These are phyloP conservation scores for Drosophila micromelanica DNA, from an alignment of 1,140 invertebrate genomes.

Conservation along the genomic window DNA sequence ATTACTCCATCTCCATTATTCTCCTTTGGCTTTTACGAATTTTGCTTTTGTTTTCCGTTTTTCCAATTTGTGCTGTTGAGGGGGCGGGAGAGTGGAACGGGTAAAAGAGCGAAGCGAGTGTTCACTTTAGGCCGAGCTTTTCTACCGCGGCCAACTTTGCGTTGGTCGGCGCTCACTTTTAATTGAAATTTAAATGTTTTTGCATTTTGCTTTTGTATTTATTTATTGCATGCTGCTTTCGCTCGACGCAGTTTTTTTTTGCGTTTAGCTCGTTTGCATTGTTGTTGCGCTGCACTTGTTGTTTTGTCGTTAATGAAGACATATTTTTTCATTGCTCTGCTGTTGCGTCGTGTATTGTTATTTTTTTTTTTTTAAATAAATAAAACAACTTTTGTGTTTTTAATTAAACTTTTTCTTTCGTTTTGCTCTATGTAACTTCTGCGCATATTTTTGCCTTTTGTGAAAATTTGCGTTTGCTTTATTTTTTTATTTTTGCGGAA, in stretches of 20 bases:
- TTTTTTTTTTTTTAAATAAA: conserved; percentile 68
- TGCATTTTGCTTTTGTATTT: conserved; percentile 73
- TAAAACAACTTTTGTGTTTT: conserved; percentile 83
- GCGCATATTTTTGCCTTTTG: conserved; percentile 28
- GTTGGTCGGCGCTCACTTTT: conserved; percentile 47
- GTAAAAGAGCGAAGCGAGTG: conserved; percentile 12
- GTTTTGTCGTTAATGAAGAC: conserved; percentile 77
- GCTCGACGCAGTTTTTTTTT: conserved; percentile 36
- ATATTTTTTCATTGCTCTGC: conserved; percentile 75
- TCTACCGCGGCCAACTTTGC: conserved; percentile 40
- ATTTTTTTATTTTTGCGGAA: conserved; percentile 60
- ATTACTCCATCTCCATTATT: conserved; percentile 58
- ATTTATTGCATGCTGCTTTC: conserved; percentile 64
- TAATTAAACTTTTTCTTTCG: conserved; percentile 77
- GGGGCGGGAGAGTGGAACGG: not conserved
- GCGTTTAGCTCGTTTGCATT: conserved; percentile 52
- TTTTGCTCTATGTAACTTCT: conserved; percentile 45
- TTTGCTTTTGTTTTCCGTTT: conserved; percentile 52
- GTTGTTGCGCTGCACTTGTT: conserved; percentile 69
- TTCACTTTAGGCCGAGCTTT: conserved; percentile 64
- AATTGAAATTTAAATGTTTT: conserved; percentile 83
- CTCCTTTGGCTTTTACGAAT: conserved; percentile 55
- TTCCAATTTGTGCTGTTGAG: conserved; percentile 71
- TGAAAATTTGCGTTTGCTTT: conserved; percentile 22
- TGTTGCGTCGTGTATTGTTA: conserved; percentile 31